Conservation (phyloP, 2,888 invertebrate genomes). For the Sinotaia quadrata region DNA sequence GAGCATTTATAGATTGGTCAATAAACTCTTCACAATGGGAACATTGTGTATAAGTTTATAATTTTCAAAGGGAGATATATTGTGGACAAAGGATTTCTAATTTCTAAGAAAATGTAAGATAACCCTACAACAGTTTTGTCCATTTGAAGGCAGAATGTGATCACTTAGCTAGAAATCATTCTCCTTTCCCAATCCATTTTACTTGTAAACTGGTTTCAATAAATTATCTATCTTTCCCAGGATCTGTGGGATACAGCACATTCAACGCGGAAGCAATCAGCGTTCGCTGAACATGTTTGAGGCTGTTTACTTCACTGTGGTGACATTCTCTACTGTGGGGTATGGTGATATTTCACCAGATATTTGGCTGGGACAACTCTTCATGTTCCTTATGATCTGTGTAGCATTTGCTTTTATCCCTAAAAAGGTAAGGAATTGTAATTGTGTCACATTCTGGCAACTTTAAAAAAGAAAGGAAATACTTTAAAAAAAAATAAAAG, state of each 20-base stretch:
- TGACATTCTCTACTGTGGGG: conserved; percentile 80
- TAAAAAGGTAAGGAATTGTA: conserved; percentile 49
- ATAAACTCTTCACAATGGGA: too few species aligned
- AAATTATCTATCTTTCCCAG: conserved; percentile 76
- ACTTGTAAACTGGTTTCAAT: not conserved
- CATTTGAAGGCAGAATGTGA: too few species aligned
- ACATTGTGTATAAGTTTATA: too few species aligned
- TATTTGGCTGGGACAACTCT: conserved; percentile 58
- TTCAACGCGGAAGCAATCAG: conserved; percentile 85
- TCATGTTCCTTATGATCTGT: conserved; percentile 58
- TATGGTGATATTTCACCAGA: conserved; percentile 58
- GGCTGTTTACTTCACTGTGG: conserved; percentile 95
- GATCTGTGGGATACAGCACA: conserved; percentile 97
- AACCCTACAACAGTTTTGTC: too few species aligned
- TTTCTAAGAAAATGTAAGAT: too few species aligned
- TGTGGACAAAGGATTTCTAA: too few species aligned
- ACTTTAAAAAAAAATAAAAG: too few species aligned
- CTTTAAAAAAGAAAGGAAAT: too few species aligned
- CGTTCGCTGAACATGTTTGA: conserved; percentile 89
- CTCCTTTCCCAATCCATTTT: not conserved
- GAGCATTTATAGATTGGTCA: too few species aligned
- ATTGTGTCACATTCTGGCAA: too few species aligned
- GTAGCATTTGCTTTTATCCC: conserved; percentile 57
- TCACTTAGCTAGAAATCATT: not conserved
- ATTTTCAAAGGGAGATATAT: too few species aligned